Base-by-base conservation (phyloP, 2,888 invertebrate genomes). In the Xylophagus ater region DNA sequence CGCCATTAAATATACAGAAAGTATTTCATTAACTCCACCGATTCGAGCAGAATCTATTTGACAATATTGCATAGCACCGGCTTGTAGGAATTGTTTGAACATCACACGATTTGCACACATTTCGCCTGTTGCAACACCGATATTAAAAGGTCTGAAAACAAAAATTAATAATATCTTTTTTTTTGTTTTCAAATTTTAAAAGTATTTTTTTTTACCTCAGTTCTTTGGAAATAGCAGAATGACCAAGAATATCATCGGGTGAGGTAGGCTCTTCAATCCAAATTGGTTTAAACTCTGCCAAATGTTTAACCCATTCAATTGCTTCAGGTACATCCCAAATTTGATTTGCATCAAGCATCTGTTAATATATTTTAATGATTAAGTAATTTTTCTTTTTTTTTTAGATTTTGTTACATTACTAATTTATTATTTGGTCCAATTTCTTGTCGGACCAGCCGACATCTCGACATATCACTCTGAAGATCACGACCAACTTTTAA, bases 191-290 rank as follows among this genome's bases (percentile, higher is more conserved):
- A 15, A n/a, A 13, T 7, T 8, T 15, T 15, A 30, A 10, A 9
- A 13, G 9, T 8, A 12, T 17, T 17, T 25, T 34, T 14, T 18
- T 7, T 51, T 53, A 70, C 71, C 57, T 67, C 13, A 81, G 59
- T 37, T 81, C 85, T 56, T 79, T 72, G 0, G 86, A 73, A 47
- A 92, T 88, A 34, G 71, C 66, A 1, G 79, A 79, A 60, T 92
- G 90, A 1, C 89, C 92, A n/a, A 88, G 62, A 3, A 89, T 69
- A 56, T 93, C 93, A 58, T 93, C 92, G 0, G 90, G 89, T 3
- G 83, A 84, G 0, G 92, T 93, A 0, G 92, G 92, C 56, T 93
- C 92, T 60, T 93, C 92, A 40, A 93, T 89, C 90, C 90, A 93
- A 37, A 78, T 60, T 3, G 81, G 77, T 50, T 81, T 80, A 53